Evolutionary conservation across 64 coral and sea anemone genomes (phyloP), one percentile per base, ranked within the genome.

Genomic region (Trachythela sp.): DNA sequence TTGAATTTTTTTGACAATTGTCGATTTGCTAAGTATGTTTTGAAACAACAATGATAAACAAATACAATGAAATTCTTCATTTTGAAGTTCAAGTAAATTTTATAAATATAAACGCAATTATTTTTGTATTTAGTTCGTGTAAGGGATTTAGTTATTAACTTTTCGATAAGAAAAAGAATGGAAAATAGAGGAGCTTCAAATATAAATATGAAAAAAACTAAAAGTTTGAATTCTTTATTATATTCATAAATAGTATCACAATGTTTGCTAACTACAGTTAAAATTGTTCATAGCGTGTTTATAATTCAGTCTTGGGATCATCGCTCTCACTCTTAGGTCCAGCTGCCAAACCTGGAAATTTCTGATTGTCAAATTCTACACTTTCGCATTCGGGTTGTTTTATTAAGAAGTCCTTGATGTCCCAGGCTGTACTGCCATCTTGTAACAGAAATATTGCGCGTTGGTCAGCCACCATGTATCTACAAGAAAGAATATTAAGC

Each of bases 361-460:
- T 94, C 45, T 99, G 96, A 86, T 99, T 99, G 15, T 99, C 96
- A 92, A 99, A 99, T 49, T 94, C 92, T 35, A 99, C 96, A 77
- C 92, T 86, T 87, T 93, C 90, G 45, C 96, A 99, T 43, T 99
- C 96, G 49, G 96, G 96, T 48, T 99, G 96, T 29, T 91, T 86
- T 76, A 95, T 87, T 36, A 99, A 84, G 27, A 90, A 99, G 71
- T 99, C 96, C 84, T 99, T 99, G 17, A 99, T 70, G 30, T 99
- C 96, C 96, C 96, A 99, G 10, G 96, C 96, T 33, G 48, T 90
- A 22, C 96, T 99, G 43, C 96, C 96, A 89, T 99, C 96, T 70
- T 93, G 92, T 1, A 99, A 18, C 83, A 99, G 35, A 51, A 99
- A 93, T 26, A 99, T 60, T 56, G 85, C 93, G 33, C 96, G 54